Conservation (phyloP, 2,797 vertebrate genomes). For the Nyctibius grandis region DNA sequence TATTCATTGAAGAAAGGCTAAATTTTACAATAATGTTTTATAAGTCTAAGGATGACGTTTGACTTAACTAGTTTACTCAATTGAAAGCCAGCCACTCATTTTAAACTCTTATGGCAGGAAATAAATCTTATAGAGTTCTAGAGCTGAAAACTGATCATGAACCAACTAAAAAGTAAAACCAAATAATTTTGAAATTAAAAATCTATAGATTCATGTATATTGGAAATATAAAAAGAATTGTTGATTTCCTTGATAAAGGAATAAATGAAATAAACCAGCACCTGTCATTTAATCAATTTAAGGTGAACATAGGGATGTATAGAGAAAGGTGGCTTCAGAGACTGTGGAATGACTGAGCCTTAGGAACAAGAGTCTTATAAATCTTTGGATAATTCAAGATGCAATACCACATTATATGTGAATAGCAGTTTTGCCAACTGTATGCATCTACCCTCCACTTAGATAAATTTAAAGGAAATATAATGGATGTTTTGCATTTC, state of each 20-base stretch:
- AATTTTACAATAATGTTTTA: not conserved
- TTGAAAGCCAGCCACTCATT: not conserved
- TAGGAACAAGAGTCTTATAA: not conserved
- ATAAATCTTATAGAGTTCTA: not conserved
- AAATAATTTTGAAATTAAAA: not conserved
- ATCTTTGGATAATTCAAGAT: not conserved
- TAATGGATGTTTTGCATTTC: not conserved
- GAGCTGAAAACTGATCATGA: not conserved
- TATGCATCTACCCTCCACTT: not conserved
- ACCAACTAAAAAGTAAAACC: not conserved
- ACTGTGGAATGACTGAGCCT: not conserved
- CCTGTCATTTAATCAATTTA: not conserved
- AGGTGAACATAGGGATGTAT: not conserved
- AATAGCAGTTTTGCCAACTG: not conserved
- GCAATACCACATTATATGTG: not conserved
- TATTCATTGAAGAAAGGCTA: not conserved
- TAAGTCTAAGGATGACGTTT: not conserved
- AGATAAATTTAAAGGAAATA: not conserved
- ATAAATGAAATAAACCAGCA: not conserved
- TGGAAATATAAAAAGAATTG: not conserved
- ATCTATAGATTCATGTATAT: fast-evolving
- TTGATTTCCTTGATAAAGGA: not conserved
- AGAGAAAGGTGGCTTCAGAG: not conserved
- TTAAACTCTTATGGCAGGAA: not conserved
- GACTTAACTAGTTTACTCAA: not conserved